These are phyloP conservation scores for Platycheirus rosarum DNA, from an alignment of 2,888 invertebrate species.

Conservation along the genomic window DNA sequence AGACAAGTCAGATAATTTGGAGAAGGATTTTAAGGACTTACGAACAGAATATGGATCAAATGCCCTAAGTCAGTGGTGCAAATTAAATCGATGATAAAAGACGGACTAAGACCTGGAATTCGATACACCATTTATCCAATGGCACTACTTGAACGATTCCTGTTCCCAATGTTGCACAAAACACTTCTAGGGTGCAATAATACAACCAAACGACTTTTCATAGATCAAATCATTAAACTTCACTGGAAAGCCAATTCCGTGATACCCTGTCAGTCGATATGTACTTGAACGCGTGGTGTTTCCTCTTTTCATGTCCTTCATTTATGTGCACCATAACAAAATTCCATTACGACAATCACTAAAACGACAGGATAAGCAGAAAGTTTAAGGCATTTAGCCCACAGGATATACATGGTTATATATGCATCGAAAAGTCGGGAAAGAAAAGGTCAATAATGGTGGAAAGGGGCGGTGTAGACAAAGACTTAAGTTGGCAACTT, in stretches of 20 bases:
- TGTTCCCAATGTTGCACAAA: slow-evolving; percentile 3
- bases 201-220: slow-evolving; percentile 41
- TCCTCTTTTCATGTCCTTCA: slow-evolving; percentile 31
- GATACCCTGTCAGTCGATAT: slow-evolving; percentile 14
- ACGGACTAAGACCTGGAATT: not conserved
- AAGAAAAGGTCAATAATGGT: not conserved
- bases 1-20: no score
- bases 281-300: no score
- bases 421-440: slow-evolving; percentile 9
- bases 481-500: slow-evolving; percentile 49
- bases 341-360: slow-evolving; percentile 65
- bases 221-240: slow-evolving; percentile 46
- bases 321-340: slow-evolving; percentile 47
- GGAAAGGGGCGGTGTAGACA: no score
- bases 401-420: slow-evolving; percentile 42
- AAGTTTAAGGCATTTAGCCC: slow-evolving; percentile 65
- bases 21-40: no score
- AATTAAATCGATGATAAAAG: not conserved
- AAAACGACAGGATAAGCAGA: slow-evolving; percentile 63
- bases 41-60: no score
- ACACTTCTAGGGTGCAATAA: slow-evolving; percentile 16
- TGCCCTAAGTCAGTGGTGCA: no score
- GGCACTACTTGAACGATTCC: not conserved
- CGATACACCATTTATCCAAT: not conserved
- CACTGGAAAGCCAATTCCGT: slow-evolving; percentile 33